Conservation (phyloP, 2,888 invertebrate species). For the Dolichopus griseipennis region DNA sequence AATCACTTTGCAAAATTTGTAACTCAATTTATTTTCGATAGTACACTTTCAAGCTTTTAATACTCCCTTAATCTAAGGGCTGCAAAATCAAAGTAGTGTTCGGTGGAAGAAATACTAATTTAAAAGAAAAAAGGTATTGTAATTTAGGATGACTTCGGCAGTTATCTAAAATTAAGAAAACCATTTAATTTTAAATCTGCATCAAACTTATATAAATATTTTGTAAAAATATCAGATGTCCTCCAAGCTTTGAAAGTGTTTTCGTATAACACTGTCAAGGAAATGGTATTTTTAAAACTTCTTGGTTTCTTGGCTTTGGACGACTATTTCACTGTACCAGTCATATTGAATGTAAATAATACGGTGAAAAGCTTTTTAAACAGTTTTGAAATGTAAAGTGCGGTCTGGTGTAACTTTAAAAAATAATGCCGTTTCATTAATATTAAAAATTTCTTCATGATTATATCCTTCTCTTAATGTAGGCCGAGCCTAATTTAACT, state of each 20-base stretch:
- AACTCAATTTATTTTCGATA: too few relatives aligned
- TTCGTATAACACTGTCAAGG: constrained; percentile 27
- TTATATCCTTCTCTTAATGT: constrained; percentile 25
- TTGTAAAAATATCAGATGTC: constrained; percentile 25
- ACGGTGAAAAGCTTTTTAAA: constrained; percentile 32
- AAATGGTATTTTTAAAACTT: constrained; percentile 26
- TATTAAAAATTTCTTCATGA: constrained; percentile 27
- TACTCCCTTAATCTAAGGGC: neutral
- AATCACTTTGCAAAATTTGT: too few relatives aligned
- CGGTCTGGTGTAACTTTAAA: constrained; percentile 28
- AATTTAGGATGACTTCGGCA: neutral
- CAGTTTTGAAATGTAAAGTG: constrained; percentile 29
- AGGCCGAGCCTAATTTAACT: too few relatives aligned
- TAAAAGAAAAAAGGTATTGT: neutral
- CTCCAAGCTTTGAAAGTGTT: constrained; percentile 35
- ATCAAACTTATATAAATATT: neutral
- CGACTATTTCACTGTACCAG: constrained; percentile 31
- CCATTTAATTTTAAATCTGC: neutral
- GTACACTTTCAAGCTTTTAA: too few relatives aligned
- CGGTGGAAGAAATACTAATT: constrained; percentile 7
- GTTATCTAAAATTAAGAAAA: neutral
- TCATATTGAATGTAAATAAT: constrained; percentile 30
- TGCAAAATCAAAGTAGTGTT: neutral
- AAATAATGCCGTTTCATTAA: constrained; percentile 29
- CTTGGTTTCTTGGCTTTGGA: constrained; percentile 30